Evolutionary conservation across 2,797 vertebrate genomes (phyloP).

Genomic region (Podarcis siculus): DNA sequence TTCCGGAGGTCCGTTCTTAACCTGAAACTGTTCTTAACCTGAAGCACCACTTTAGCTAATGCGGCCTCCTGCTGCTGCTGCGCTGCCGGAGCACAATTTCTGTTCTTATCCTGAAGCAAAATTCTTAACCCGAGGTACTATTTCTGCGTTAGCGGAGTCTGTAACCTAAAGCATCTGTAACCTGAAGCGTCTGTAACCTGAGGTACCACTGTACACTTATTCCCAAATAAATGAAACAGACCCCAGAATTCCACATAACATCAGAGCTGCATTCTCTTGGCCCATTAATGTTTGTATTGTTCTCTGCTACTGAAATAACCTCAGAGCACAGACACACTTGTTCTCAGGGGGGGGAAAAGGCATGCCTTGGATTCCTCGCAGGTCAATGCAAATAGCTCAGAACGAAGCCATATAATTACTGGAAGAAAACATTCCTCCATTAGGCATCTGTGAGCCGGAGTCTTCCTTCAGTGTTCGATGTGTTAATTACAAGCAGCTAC

Average conservation of each 20-base stretch:
- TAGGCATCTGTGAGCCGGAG: constrained; percentile 74
- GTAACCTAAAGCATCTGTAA: too few relatives aligned
- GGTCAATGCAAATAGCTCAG: constrained; percentile 61
- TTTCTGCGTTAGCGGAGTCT: too few relatives aligned
- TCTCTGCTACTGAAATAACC: constrained; percentile 7
- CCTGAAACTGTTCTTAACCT: too few relatives aligned
- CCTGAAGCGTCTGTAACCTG: too few relatives aligned
- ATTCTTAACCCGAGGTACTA: too few relatives aligned
- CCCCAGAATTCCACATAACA: neutral
- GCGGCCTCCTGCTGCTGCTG: too few relatives aligned
- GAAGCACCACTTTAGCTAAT: too few relatives aligned
- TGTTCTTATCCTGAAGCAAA: too few relatives aligned
- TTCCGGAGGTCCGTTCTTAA: too few relatives aligned
- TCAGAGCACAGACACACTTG: neutral
- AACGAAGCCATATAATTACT: constrained; percentile 72
- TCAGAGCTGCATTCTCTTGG: neutral
- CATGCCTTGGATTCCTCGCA: constrained; percentile 24
- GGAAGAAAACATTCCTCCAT: constrained; percentile 71
- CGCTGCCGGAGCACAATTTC: too few relatives aligned
- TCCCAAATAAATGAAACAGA: neutral
- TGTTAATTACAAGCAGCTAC: constrained; percentile 83
- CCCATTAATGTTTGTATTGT: constrained; percentile 21
- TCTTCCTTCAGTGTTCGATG: constrained; percentile 72
- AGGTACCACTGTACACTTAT: too few relatives aligned
- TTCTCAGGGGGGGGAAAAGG: neutral